Base-by-base conservation (phyloP, 2,888 invertebrate genomes). In the Ochropleura plecta region DNA sequence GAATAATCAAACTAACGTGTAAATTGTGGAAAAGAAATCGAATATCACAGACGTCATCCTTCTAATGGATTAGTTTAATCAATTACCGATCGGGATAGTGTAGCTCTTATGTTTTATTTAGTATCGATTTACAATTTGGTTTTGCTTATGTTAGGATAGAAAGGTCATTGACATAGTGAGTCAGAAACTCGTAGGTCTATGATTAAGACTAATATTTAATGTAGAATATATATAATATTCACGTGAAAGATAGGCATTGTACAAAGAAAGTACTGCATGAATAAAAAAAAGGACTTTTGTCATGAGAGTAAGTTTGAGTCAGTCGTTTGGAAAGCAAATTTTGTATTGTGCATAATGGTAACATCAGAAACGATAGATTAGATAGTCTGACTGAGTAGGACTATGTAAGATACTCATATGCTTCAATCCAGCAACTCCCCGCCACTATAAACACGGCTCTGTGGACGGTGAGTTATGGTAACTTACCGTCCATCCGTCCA, bases 1-100 rank as follows among this genome's bases (percentile, higher is more conserved):
- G 12, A 59, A 40, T 18, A 30, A 49, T 44, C 40, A 18, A 53
- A 53, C 30, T 10, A 64, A 77, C 20, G 49, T 68, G 59, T 53
- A 16, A 68, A 76, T 46, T 46, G 69, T 62, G 14, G 20, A 71
- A 67, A 64, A 80, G 14, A 65, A 80, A 82, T 82, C 46, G 79
- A 80, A 53, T 65, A 60, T 51, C 10, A 64, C 16, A 42, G 18
- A 72, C 5, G 16, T 55, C 46, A 68, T 65, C 55, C 64, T 44
- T 78, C 12, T 55, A 78, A 83, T 68, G 49, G 68, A 69, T 53
- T n/a, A 46, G 40, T 30, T 65, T 20, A 62, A 73, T 73, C 79
- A 44, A 83, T 79, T 73, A 82, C 9, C 57, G 12, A 68, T 72
- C 16, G 20, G 40, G 30, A n/a, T 70, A 57, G 30, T n/a, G 48